Conservation (phyloP, 1,140 invertebrate species). For the Lepidurus couesii region DNA sequence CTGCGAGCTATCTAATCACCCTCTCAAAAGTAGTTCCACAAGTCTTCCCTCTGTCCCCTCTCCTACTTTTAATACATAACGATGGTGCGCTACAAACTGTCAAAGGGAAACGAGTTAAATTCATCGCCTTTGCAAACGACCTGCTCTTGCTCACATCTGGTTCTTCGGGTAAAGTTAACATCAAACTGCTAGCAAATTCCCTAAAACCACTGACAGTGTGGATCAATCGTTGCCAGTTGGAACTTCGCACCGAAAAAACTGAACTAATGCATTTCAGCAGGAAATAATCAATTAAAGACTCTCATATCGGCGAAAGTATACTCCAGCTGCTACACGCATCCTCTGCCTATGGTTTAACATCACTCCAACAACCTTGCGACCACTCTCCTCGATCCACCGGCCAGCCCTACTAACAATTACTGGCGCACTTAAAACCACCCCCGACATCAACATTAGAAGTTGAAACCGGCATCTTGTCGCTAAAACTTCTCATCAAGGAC, state of each 20-base stretch:
- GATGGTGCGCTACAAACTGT: too few species aligned
- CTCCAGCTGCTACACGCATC: background rate
- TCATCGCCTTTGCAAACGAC: background rate
- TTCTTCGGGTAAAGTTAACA: background rate
- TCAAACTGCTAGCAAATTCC: background rate
- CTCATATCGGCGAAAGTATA: background rate
- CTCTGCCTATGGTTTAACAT: background rate
- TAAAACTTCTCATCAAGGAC: too few species aligned
- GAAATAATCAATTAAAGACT: background rate
- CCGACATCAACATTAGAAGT: background rate
- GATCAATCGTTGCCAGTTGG: background rate
- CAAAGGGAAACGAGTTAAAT: background rate
- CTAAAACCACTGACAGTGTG: background rate
- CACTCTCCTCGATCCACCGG: background rate
- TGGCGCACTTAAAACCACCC: slow-evolving; percentile 1
- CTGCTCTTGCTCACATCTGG: background rate
- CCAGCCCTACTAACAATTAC: background rate
- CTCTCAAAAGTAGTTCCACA: too few species aligned
- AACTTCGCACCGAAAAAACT: background rate
- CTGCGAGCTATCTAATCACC: too few species aligned
- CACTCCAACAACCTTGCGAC: background rate
- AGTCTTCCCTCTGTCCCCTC: too few species aligned
- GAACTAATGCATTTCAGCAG: background rate
- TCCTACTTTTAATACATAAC: too few species aligned
- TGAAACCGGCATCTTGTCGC: too few species aligned